Percentiles rank a stretch among this genome's conserved stretches.
These are phyloP conservation scores for Astatoreochromis straeleni DNA, from an alignment of 2,113 vertebrate species.

Conservation along the genomic window DNA sequence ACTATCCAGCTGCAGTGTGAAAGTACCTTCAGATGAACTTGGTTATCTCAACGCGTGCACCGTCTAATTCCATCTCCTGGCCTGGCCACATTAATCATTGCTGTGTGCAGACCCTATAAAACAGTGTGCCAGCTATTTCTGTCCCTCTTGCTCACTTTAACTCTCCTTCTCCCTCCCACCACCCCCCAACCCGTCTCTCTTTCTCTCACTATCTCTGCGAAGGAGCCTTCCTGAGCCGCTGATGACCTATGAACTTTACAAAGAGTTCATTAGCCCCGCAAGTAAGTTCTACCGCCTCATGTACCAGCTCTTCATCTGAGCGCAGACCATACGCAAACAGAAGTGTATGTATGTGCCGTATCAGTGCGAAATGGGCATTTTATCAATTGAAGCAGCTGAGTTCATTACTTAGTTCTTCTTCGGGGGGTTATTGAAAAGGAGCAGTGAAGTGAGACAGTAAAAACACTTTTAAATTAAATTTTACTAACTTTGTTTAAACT, in stretches of 20 bases:
- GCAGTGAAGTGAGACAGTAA: background rate
- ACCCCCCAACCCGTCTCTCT: background rate
- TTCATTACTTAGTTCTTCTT: background rate
- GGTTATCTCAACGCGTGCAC: conserved; percentile 61
- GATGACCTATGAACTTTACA: conserved; percentile 94
- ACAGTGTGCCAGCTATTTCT: conserved; percentile 61
- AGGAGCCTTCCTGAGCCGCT: conserved; percentile 96
- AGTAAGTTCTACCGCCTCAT: conserved; percentile 75
- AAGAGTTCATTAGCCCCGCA: conserved; percentile 90
- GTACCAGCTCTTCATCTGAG: background rate
- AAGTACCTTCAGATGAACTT: conserved; percentile 74
- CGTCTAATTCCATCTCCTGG: conserved; percentile 64
- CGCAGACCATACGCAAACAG: background rate
- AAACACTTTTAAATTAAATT: background rate
- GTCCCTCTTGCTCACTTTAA: conserved; percentile 40
- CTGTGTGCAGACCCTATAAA: conserved; percentile 66
- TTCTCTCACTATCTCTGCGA: conserved; percentile 38
- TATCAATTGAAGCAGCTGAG: background rate
- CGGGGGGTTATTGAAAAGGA: background rate
- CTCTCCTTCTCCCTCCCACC: conserved; percentile 10
- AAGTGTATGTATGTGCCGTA: background rate
- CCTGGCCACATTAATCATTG: conserved; percentile 68
- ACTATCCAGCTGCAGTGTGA: conserved; percentile 53
- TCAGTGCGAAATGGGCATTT: background rate
- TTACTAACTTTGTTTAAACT: background rate